These are phyloP conservation scores for Xiphias gladius DNA, from an alignment of 2,113 vertebrate species.

Conservation along the genomic window DNA sequence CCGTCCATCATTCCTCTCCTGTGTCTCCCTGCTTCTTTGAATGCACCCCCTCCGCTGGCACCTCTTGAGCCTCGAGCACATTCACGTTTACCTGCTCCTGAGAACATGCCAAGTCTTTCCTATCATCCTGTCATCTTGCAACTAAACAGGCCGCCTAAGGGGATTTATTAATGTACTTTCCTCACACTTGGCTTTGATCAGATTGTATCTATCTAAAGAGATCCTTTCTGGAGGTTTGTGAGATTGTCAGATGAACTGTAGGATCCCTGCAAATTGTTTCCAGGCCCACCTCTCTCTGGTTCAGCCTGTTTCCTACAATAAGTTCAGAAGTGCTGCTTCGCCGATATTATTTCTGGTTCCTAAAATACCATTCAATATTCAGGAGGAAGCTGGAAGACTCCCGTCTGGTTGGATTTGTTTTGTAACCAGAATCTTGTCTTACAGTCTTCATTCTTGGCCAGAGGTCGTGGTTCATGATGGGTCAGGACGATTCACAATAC, in stretches of 20 bases:
- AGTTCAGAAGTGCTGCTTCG: slow-evolving; percentile 1
- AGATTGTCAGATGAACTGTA: slow-evolving; percentile 26
- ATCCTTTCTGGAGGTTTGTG: slow-evolving; percentile 32
- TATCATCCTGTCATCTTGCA: slow-evolving; percentile 42
- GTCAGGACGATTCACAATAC: slow-evolving; percentile 1
- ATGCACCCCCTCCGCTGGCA: slow-evolving; percentile 38
- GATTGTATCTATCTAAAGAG: slow-evolving; percentile 16
- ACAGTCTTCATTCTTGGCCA: not conserved
- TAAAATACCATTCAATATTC: slow-evolving; percentile 3
- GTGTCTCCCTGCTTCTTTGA: slow-evolving; percentile 45
- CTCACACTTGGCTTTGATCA: slow-evolving; percentile 59
- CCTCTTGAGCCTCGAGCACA: slow-evolving; percentile 27
- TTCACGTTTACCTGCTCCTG: slow-evolving; percentile 34
- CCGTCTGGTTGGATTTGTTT: not conserved
- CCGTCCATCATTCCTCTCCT: slow-evolving; percentile 77
- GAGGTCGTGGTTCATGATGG: slow-evolving; percentile 4
- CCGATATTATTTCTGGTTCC: not conserved
- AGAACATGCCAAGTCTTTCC: slow-evolving; percentile 42
- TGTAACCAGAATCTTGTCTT: not conserved
- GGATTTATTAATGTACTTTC: slow-evolving; percentile 54
- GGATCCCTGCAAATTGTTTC: slow-evolving; percentile 58
- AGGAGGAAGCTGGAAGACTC: not conserved
- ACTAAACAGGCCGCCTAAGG: slow-evolving; percentile 45
- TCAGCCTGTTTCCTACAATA: slow-evolving; percentile 9
- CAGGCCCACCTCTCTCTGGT: slow-evolving; percentile 41